phyloP scores from a whole-genome alignment of 2,797 vertebrate genomes.

The Podarcis siculus region DNA sequence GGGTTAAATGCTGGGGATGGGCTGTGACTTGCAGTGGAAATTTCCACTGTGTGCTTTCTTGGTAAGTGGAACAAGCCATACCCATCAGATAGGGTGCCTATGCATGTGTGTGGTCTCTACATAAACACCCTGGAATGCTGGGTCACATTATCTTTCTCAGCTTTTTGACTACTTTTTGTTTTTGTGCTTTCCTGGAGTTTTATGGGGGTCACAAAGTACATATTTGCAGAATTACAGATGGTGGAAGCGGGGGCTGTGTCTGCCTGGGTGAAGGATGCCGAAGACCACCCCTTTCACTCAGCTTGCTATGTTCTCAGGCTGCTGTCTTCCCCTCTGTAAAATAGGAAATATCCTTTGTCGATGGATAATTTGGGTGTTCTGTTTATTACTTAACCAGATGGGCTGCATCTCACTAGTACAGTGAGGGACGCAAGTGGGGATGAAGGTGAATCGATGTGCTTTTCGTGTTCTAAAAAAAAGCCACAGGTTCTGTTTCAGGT shows the following conservation, averaged over 20 bases:
- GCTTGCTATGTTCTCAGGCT: background rate
- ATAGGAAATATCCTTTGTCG: background rate
- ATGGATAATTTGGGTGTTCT: background rate
- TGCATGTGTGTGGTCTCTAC: slow-evolving; percentile 44
- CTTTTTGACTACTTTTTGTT: slow-evolving; percentile 31
- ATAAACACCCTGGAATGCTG: slow-evolving; percentile 62
- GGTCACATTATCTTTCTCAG: slow-evolving; percentile 56
- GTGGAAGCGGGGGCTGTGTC: background rate
- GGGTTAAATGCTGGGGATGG: slow-evolving; percentile 67
- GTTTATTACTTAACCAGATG: background rate
- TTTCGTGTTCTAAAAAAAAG: background rate
- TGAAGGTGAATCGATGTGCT: background rate
- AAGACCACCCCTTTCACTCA: background rate
- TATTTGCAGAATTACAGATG: background rate
- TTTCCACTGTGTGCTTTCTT: slow-evolving; percentile 72
- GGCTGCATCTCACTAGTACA: background rate
- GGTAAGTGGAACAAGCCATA: slow-evolving; percentile 59
- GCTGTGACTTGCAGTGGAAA: slow-evolving; percentile 73
- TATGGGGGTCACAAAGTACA: slow-evolving; percentile 31
- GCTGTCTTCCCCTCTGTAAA: background rate
- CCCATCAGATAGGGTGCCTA: slow-evolving; percentile 15
- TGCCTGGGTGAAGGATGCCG: slow-evolving; percentile 7
- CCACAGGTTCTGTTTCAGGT: background rate
- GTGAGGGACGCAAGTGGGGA: background rate
- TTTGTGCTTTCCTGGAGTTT: slow-evolving; percentile 45